Base-by-base conservation (phyloP, 2,888 invertebrate species). In the Torymus texanus region DNA sequence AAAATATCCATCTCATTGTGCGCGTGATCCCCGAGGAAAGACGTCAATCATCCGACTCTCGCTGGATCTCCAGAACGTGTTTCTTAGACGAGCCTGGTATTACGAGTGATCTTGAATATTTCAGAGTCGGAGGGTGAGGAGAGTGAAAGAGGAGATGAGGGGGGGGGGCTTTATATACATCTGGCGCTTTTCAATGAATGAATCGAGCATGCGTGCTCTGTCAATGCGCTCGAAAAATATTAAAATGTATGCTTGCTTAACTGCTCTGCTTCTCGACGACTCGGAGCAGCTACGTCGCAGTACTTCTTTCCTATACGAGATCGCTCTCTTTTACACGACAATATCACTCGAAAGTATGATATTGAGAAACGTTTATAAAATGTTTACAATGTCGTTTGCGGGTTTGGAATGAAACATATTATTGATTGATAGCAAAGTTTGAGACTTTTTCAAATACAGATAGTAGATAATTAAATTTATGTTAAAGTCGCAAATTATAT, bases 1-100 rank as follows among this genome's bases (percentile, higher is more conserved):
- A 56, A 63, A 76, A 63, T 76, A 76, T 76, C 62, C 63, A 76
- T 70, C 70, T 76, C 70, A 76, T 76, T 70, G 76, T 70, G 63
- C 56, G 63, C 16, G 3, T 62, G 76, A 76, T 70, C 76, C 56
- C 76, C 56, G 63, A 70, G 70, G 59, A 70, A 70, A 70, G 70
- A 62, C 76, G 76, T 76, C 70, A 63, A 76, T 76, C 76, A 76
- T 76, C 70, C 13, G 41, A 41, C 41, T 41, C 41, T 18, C 16
- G 13, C 12, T 58, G 70, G 61, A 70, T 68, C 56, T 62, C 8
- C 41, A 41, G 56, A 14, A 56, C 41, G 55, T n/a, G 62, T 76
- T 70, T 76, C 75, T 63, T 21, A 76, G 61, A 50, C 62, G 18
- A 68, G 16, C 62, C 24, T 14, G n/a, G 68, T 62, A 75, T 75